These are phyloP conservation scores for Xylocopa sonorina DNA, from an alignment of 1,140 invertebrate genomes.

Conservation along the genomic window DNA sequence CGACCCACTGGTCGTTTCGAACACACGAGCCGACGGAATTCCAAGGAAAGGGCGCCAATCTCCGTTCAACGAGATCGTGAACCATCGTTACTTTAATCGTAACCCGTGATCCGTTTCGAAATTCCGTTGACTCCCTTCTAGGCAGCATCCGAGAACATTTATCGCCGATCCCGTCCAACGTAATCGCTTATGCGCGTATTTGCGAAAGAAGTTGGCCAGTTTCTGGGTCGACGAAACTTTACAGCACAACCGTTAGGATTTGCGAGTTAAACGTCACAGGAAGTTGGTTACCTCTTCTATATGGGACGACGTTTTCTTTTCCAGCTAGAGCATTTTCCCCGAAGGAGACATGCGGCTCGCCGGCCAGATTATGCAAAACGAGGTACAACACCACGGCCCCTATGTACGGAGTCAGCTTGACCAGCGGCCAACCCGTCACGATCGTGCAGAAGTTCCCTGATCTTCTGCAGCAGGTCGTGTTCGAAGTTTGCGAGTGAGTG, in stretches of 20 bases:
- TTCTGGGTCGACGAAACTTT: not conserved
- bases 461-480: slow-evolving; percentile 95
- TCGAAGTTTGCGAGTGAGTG: slow-evolving; percentile 88
- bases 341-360: slow-evolving; percentile 84
- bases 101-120: not conserved
- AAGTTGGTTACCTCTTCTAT: slow-evolving; percentile 1
- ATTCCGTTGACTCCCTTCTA: not conserved
- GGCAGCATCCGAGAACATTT: not conserved
- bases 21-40: slow-evolving; percentile 54
- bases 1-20: slow-evolving; percentile 75
- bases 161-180: no score
- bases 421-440: slow-evolving; percentile 94
- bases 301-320: slow-evolving; percentile 23
- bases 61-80: slow-evolving; percentile 31
- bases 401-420: slow-evolving; percentile 95
- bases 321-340: slow-evolving; percentile 77
- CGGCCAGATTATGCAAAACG: slow-evolving; percentile 91
- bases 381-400: slow-evolving; percentile 96
- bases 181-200: not conserved
- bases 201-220: not conserved
- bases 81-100: not conserved
- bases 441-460: slow-evolving; percentile 97
- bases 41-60: slow-evolving; percentile 52
- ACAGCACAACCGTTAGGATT: not conserved
- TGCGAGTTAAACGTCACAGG: not conserved